Evolutionary conservation across 1,140 invertebrate species (phyloP).

Genomic region (Drosophila lacteicornis): DNA sequence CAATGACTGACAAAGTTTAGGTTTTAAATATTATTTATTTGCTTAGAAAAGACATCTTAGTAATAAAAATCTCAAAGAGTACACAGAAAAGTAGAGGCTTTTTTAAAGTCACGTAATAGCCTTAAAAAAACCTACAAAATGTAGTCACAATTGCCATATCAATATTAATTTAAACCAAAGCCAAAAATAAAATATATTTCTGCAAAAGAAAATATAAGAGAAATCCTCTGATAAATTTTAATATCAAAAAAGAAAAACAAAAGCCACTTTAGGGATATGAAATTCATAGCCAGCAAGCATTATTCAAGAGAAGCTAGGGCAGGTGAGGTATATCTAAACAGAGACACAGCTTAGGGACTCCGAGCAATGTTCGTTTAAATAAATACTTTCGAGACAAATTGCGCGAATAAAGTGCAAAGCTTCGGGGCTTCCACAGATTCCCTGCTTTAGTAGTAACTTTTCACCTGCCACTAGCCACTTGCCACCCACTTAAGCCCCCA

Average conservation of each 20-base stretch:
- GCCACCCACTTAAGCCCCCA: not conserved
- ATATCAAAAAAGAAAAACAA: not conserved
- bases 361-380: not conserved
- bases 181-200: not conserved
- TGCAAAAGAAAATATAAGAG: not conserved
- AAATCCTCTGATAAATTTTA: no score
- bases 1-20: no score
- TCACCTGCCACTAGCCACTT: constrained; percentile 13
- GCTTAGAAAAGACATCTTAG: no score
- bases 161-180: not conserved
- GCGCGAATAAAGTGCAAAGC: constrained; percentile 18
- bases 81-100: not conserved
- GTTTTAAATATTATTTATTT: no score
- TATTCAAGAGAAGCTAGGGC: not conserved
- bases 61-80: no score
- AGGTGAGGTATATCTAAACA: constrained; percentile 3
- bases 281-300: not conserved
- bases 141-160: not conserved
- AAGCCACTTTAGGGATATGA: not conserved
- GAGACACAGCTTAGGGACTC: constrained; percentile 1
- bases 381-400: constrained; percentile 15
- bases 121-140: no score
- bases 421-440: not conserved
- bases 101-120: not conserved
- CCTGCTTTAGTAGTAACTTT: constrained; percentile 1